These are phyloP conservation scores for Chouioia cunea DNA, from an alignment of 2,888 invertebrate species.

Conservation along the genomic window DNA sequence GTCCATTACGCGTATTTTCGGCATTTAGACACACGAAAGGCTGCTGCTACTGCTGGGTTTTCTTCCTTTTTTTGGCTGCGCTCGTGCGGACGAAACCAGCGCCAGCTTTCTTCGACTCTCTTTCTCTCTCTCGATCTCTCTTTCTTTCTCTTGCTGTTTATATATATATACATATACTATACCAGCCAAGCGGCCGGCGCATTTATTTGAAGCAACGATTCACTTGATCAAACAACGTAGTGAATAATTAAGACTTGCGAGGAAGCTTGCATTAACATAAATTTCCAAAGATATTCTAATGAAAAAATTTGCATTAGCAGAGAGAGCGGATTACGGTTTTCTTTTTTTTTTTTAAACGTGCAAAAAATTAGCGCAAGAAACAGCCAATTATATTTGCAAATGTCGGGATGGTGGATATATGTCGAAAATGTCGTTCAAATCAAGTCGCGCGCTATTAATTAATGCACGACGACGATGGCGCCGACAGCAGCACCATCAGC, in stretches of 20 bases:
- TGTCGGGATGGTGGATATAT: conserved; percentile 40
- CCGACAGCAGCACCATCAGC: too few species aligned
- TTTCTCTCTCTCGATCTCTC: too few species aligned
- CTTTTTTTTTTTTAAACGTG: too few species aligned
- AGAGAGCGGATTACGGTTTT: neutral
- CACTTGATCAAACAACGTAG: too few species aligned
- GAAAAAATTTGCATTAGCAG: conserved; percentile 33
- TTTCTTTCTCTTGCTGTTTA: too few species aligned
- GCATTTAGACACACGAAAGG: conserved; percentile 22
- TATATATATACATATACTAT: too few species aligned
- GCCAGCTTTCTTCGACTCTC: too few species aligned
- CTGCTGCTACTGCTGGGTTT: neutral
- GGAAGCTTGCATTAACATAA: conserved; percentile 2
- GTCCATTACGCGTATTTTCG: conserved; percentile 37
- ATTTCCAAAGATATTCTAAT: conserved; percentile 17
- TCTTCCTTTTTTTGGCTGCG: neutral
- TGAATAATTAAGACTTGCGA: too few species aligned
- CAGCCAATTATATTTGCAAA: conserved; percentile 46
- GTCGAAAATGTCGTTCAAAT: conserved; percentile 37
- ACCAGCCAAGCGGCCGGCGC: too few species aligned
- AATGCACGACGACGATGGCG: conserved; percentile 46
- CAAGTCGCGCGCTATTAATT: conserved; percentile 51
- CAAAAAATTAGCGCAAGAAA: conserved; percentile 23
- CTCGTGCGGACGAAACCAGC: too few species aligned
- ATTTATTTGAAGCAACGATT: too few species aligned